These are phyloP conservation scores for Rugalucina vietnamica DNA, from an alignment of 2,888 invertebrate genomes.

Conservation along the genomic window DNA sequence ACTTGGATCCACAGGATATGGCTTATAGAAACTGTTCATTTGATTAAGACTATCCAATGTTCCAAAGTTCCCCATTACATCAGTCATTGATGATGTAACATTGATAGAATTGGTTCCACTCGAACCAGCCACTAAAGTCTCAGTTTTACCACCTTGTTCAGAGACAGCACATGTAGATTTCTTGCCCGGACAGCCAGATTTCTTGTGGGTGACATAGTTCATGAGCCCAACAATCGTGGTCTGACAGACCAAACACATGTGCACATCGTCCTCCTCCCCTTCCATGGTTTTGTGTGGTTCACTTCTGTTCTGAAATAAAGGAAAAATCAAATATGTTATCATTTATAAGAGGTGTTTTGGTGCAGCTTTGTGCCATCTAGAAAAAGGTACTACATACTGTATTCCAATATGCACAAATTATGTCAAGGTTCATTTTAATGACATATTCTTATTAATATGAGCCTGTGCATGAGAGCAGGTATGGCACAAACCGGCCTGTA, in stretches of 20 bases:
- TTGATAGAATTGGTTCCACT: not conserved
- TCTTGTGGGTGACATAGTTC: constrained; percentile 93
- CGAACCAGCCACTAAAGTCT: not conserved
- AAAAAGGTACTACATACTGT: too few species aligned
- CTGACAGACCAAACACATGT: constrained; percentile 95
- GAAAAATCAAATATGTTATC: too few species aligned
- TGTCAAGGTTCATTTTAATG: too few species aligned
- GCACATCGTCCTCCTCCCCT: constrained; percentile 88
- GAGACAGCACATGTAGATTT: not conserved
- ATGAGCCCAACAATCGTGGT: constrained; percentile 92
- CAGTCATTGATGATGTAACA: not conserved
- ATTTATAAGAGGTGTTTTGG: too few species aligned
- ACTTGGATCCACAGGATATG: not conserved
- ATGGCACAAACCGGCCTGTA: too few species aligned
- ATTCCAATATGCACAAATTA: too few species aligned
- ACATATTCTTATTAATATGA: too few species aligned
- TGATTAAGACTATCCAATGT: not conserved
- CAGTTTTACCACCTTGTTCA: not conserved
- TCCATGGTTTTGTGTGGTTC: constrained; percentile 34
- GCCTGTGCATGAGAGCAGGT: too few species aligned
- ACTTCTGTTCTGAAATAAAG: too few species aligned
- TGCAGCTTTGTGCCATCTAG: too few species aligned
- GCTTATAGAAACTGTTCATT: not conserved
- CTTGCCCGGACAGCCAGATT: constrained; percentile 86
- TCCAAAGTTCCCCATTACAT: not conserved